Conservation (phyloP, 1,140 invertebrate genomes). For the Calycopis cecrops region DNA sequence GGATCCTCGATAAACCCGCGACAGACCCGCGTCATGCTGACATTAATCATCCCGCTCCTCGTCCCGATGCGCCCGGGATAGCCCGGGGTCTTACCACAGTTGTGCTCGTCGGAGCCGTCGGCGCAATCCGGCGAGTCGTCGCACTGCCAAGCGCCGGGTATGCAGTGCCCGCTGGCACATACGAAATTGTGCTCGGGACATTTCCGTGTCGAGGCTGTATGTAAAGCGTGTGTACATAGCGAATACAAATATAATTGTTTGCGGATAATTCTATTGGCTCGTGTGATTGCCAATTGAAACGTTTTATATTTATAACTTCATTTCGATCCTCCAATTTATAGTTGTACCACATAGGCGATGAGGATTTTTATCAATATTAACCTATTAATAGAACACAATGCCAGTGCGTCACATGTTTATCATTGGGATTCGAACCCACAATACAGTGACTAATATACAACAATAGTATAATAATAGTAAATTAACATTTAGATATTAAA, state of each 20-base stretch:
- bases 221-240: conserved; percentile 9
- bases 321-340: too few relatives aligned
- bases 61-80: conserved; percentile 27
- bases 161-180: conserved; percentile 80
- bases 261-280: not conserved
- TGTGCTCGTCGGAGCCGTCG: conserved; percentile 81
- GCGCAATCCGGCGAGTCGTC: conserved; percentile 81
- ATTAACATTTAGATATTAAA: too few relatives aligned
- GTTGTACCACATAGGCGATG: too few relatives aligned
- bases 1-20: too few relatives aligned
- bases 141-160: conserved; percentile 82
- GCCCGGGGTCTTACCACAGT: conserved; percentile 79
- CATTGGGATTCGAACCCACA: too few relatives aligned
- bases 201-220: conserved; percentile 44
- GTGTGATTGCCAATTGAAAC: conserved; percentile 1
- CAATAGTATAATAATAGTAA: too few relatives aligned
- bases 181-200: conserved; percentile 78
- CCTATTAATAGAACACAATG: too few relatives aligned
- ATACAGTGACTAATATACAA: too few relatives aligned
- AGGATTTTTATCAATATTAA: too few relatives aligned
- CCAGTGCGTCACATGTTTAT: too few relatives aligned
- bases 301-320: too few relatives aligned
- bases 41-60: not conserved
- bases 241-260: not conserved
- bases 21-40: conserved; percentile 14